Conservation (phyloP, 2,113 vertebrate species). For the Nipponia nippon region DNA sequence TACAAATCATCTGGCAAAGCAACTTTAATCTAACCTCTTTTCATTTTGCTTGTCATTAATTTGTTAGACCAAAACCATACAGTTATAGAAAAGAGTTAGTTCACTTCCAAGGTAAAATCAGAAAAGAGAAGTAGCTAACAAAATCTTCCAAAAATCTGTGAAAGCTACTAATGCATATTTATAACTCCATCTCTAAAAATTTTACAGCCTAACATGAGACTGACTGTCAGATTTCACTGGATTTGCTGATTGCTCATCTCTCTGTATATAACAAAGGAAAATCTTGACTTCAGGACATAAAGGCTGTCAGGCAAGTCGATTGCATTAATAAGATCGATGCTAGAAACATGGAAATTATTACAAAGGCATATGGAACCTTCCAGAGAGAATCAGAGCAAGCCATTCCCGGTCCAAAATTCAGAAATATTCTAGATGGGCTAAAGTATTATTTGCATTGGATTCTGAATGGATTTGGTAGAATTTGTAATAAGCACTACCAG, state of each 20-base stretch:
- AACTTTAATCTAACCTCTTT: neutral
- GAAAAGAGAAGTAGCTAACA: neutral
- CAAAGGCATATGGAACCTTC: neutral
- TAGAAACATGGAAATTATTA: neutral
- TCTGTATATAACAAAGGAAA: neutral
- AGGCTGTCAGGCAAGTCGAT: neutral
- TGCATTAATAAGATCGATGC: neutral
- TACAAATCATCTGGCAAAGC: neutral
- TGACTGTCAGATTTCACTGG: neutral
- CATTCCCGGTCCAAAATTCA: neutral
- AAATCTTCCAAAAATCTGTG: neutral
- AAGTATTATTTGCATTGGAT: neutral
- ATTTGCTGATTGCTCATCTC: neutral
- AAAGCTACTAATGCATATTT: neutral
- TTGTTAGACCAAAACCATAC: neutral
- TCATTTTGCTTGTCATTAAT: neutral
- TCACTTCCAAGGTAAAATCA: neutral
- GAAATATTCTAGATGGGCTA: neutral
- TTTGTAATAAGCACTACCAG: neutral
- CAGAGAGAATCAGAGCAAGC: neutral
- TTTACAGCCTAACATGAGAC: neutral
- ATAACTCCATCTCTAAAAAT: neutral
- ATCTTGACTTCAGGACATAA: neutral
- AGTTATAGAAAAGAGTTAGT: neutral
- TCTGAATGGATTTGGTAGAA: neutral